Evolutionary conservation across 2,797 vertebrate genomes (phyloP).

Genomic region (Anableps anableps): DNA sequence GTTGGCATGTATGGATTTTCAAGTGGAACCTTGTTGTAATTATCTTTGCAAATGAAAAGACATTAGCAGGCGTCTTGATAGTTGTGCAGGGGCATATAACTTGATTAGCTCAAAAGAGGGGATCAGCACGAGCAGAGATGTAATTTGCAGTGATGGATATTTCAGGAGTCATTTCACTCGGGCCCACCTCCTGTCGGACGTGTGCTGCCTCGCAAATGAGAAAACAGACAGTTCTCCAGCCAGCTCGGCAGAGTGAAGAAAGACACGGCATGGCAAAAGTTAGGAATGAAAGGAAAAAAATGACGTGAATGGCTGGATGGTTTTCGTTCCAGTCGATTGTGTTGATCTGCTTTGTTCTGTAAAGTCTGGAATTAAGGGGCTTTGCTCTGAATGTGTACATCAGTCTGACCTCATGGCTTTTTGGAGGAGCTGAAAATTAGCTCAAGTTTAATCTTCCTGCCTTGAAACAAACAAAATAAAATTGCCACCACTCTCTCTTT

Average conservation of each 20-base stretch:
- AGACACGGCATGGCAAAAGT: constrained; percentile 9
- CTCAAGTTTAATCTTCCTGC: constrained; percentile 10
- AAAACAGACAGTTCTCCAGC: constrained; percentile 15
- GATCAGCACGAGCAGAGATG: constrained; percentile 70
- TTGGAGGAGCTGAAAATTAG: constrained; percentile 42
- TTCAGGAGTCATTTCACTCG: constrained; percentile 61
- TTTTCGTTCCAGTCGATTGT: constrained; percentile 27
- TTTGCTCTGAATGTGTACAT: constrained; percentile 64
- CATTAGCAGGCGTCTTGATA: constrained; percentile 70
- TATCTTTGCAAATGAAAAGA: constrained; percentile 81
- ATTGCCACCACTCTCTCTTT: constrained; percentile 35
- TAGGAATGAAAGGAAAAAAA: constrained; percentile 32
- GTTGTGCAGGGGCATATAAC: constrained; percentile 70
- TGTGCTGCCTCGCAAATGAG: constrained; percentile 51
- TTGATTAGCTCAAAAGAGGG: constrained; percentile 75
- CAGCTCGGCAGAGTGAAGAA: not conserved
- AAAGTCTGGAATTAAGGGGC: constrained; percentile 42
- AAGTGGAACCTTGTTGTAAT: constrained; percentile 78
- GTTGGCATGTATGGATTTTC: constrained; percentile 70
- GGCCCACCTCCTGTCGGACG: constrained; percentile 43
- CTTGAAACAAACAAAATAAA: constrained; percentile 9
- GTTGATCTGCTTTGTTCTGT: constrained; percentile 61
- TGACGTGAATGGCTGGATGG: constrained; percentile 12
- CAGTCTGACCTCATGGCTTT: constrained; percentile 53
- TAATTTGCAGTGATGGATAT: constrained; percentile 72